Percentiles rank a stretch among this genome's conserved stretches.
These are phyloP conservation scores for Seriola aureovittata DNA, from an alignment of 2,113 vertebrate species.

Conservation along the genomic window DNA sequence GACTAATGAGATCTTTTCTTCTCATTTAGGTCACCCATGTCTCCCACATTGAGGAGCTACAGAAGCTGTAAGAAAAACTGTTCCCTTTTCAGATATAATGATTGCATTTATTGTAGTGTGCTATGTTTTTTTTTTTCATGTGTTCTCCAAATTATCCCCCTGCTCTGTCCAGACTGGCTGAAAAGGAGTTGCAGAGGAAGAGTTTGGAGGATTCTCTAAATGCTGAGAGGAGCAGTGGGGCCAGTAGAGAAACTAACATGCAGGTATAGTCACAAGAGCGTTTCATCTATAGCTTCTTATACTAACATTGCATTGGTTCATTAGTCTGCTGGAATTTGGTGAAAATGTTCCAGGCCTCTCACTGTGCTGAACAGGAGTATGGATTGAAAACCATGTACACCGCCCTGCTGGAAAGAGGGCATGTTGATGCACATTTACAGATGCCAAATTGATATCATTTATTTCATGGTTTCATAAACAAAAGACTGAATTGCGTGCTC, in stretches of 20 bases:
- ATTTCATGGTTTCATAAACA: slow-evolving; percentile 4
- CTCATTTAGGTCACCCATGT: slow-evolving; percentile 81
- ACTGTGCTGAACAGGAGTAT: not conserved
- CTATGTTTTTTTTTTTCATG: not conserved
- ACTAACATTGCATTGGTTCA: slow-evolving; percentile 19
- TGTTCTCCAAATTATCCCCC: not conserved
- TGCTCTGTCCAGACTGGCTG: slow-evolving; percentile 77
- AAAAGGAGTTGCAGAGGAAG: slow-evolving; percentile 86
- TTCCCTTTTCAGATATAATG: slow-evolving; percentile 4
- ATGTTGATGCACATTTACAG: not conserved
- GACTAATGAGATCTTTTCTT: slow-evolving; percentile 47
- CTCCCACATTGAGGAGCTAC: slow-evolving; percentile 95
- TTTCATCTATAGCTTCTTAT: slow-evolving; percentile 20
- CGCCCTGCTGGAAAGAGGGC: not conserved
- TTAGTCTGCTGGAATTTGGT: slow-evolving; percentile 49
- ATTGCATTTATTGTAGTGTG: not conserved
- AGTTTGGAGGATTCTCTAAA: slow-evolving; percentile 87
- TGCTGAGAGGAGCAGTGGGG: slow-evolving; percentile 84
- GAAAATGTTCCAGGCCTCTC: not conserved
- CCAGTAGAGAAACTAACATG: slow-evolving; percentile 83
- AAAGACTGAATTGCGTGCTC: not conserved
- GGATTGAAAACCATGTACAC: not conserved
- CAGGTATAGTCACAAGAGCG: slow-evolving; percentile 73
- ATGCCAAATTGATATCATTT: slow-evolving; percentile 1
- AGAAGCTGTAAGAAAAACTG: slow-evolving; percentile 92